These are phyloP conservation scores for Seriola quinqueradiata DNA, from an alignment of 2,113 vertebrate species.

Conservation along the genomic window DNA sequence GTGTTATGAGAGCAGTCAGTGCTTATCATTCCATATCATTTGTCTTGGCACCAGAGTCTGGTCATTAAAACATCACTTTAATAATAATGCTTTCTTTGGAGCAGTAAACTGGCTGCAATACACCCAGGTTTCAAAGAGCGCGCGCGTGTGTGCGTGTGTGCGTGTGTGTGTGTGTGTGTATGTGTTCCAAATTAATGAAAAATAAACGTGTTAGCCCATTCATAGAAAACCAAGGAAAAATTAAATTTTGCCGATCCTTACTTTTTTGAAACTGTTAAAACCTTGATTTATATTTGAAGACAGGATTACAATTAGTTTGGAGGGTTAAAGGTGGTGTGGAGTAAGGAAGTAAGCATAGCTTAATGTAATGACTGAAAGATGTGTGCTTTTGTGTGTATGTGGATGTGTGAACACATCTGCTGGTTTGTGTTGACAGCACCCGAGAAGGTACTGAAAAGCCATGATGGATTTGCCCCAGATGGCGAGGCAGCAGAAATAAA, in stretches of 20 bases:
- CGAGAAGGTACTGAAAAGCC: conserved; percentile 34
- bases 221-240: conserved; percentile 15
- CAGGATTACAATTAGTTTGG: not conserved
- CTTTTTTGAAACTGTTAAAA: not conserved
- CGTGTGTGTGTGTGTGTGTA: not conserved
- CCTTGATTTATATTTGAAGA: not conserved
- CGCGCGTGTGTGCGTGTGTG: not conserved
- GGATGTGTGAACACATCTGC: conserved; percentile 33
- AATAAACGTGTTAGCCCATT: conserved; percentile 18
- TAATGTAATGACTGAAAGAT: conserved; percentile 24
- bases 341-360: not conserved
- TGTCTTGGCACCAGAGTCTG: conserved; percentile 22
- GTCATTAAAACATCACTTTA: conserved; percentile 29
- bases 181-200: conserved; percentile 1
- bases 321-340: not conserved
- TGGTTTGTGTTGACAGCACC: conserved; percentile 44
- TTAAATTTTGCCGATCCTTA: not conserved
- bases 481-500: conserved; percentile 40
- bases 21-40: conserved; percentile 31
- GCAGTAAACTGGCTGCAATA: not conserved
- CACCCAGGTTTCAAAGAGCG: not conserved
- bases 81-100: conserved; percentile 53
- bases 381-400: conserved; percentile 31
- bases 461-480: conserved; percentile 55
- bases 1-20: conserved; percentile 24